phyloP scores from a whole-genome alignment of 2,113 vertebrate genomes.

The Rafetus swinhoei region DNA sequence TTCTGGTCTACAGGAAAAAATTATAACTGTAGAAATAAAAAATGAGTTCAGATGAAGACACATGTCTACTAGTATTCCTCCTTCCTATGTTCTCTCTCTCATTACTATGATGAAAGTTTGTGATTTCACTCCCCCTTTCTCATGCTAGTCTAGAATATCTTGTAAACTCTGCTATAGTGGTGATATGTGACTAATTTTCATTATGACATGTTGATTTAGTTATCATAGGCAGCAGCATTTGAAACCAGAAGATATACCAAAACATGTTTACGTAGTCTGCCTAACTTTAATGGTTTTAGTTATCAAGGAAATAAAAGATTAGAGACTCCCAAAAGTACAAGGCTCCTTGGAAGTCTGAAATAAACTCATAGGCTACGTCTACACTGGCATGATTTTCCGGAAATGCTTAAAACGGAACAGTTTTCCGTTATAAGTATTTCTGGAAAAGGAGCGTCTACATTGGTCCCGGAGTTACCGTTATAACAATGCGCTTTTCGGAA shows the following conservation, averaged over 20 bases:
- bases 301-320: neutral
- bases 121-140: neutral
- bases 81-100: neutral
- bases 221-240: neutral
- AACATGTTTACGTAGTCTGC: neutral
- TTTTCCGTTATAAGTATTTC: too few species aligned
- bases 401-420: too few species aligned
- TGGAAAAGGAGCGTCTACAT: too few species aligned
- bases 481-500: too few species aligned
- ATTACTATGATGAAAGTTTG: fast-evolving
- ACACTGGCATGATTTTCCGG: too few species aligned
- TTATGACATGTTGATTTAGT: neutral
- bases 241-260: neutral
- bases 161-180: neutral
- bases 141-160: neutral
- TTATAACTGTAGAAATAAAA: neutral
- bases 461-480: too few species aligned
- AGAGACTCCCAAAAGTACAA: neutral
- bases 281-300: neutral
- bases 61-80: neutral
- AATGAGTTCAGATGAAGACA: neutral
- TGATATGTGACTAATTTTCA: neutral
- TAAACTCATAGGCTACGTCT: too few species aligned
- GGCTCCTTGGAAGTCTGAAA: neutral
- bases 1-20: neutral